phyloP scores from a whole-genome alignment of 2,113 vertebrate species.

The Cettia cetti region DNA sequence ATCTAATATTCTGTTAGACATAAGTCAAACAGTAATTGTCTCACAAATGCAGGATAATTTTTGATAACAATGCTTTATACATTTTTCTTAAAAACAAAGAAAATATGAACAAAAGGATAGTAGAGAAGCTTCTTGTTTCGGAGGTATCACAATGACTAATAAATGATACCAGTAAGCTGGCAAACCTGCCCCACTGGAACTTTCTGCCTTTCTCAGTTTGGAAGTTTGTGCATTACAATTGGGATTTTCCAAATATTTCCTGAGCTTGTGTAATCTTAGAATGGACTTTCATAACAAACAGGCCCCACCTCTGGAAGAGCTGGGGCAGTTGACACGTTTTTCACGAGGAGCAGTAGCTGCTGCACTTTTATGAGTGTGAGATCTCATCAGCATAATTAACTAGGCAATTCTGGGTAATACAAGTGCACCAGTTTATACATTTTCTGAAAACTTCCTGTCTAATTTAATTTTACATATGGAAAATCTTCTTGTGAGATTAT shows the following conservation, averaged over 20 bases:
- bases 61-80: not conserved
- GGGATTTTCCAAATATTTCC: not conserved
- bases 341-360: not conserved
- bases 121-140: not conserved
- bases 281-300: not conserved
- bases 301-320: not conserved
- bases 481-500: not conserved
- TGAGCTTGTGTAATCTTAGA: too few relatives aligned
- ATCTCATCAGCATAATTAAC: not conserved
- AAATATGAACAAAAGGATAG: not conserved
- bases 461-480: not conserved
- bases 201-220: not conserved
- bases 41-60: not conserved
- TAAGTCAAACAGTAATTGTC: not conserved
- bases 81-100: not conserved
- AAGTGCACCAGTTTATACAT: not conserved
- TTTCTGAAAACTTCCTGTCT: not conserved
- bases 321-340: not conserved
- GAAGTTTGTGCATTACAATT: not conserved
- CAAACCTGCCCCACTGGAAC: not conserved
- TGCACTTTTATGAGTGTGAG: not conserved
- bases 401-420: not conserved
- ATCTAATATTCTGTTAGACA: not conserved
- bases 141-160: not conserved
- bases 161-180: not conserved